Conservation (phyloP, 2,888 invertebrate species). For the Chalcis sispes region DNA sequence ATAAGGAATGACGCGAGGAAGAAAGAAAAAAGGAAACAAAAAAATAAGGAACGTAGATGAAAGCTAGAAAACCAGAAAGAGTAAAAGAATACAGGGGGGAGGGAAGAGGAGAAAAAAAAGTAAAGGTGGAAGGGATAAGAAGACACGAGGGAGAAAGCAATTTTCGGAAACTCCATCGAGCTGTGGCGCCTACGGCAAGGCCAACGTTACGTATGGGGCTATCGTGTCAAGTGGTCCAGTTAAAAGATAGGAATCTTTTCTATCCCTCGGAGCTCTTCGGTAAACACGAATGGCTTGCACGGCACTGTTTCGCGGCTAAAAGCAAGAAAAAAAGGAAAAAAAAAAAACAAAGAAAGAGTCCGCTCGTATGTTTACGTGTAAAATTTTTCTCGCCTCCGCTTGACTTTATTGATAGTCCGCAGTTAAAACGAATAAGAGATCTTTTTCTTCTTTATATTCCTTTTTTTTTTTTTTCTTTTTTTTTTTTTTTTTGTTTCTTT, state of each 20-base stretch:
- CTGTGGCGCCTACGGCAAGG: slow-evolving; percentile 16
- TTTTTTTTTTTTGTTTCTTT: too few species aligned
- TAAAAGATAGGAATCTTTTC: slow-evolving; percentile 33
- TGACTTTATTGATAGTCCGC: neutral
- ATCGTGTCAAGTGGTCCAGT: slow-evolving; percentile 42
- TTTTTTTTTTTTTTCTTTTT: too few species aligned
- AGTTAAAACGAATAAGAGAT: too few species aligned
- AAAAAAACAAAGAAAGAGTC: too few species aligned
- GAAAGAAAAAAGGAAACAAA: neutral
- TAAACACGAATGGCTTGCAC: slow-evolving; percentile 20
- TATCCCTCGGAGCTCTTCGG: slow-evolving; percentile 2
- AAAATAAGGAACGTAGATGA: slow-evolving; percentile 2
- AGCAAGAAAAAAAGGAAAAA: too few species aligned
- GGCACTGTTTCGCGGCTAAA: neutral
- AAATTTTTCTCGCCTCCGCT: neutral
- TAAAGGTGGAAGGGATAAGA: slow-evolving; percentile 2
- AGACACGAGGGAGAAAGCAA: slow-evolving; percentile 30
- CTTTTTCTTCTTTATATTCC: too few species aligned
- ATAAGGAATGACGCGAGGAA: neutral
- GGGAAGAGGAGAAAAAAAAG: neutral
- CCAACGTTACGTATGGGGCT: neutral
- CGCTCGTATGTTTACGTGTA: neutral
- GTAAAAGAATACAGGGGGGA: neutral
- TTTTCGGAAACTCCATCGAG: slow-evolving; percentile 47
- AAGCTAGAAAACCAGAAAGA: slow-evolving; percentile 32